These are phyloP conservation scores for Trematocara unimaculatum DNA, from an alignment of 2,113 vertebrate genomes.

Conservation along the genomic window DNA sequence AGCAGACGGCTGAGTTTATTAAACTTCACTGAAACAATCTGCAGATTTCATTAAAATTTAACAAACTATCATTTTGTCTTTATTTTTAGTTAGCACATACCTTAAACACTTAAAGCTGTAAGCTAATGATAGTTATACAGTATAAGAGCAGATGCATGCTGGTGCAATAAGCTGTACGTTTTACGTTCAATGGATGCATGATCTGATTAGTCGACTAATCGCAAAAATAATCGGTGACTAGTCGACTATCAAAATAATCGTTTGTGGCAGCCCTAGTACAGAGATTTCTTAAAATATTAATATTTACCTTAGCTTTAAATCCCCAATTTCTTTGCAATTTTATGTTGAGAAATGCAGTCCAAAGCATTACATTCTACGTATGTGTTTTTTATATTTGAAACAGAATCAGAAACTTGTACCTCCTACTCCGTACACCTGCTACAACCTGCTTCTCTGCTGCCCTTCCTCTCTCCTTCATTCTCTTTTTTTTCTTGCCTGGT, in stretches of 20 bases:
- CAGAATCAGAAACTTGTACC: neutral
- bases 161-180: neutral
- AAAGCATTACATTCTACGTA: accelerated
- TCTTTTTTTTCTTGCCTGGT: neutral
- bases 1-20: too few species aligned
- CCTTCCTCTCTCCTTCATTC: neutral
- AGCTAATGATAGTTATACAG: neutral
- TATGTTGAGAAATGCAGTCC: neutral
- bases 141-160: neutral
- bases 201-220: neutral
- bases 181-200: accelerated
- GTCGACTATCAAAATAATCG: neutral
- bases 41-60: accelerated
- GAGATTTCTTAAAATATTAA: neutral
- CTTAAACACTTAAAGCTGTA: neutral
- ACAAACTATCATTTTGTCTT: accelerated
- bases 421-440: neutral
- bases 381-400: neutral
- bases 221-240: accelerated
- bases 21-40: accelerated
- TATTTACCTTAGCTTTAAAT: neutral
- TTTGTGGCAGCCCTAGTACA: neutral
- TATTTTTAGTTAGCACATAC: neutral
- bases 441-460: neutral
- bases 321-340: neutral